A percentile compares a stretch with the other conserved stretches of the same genome.
These are phyloP conservation scores for Phoxinus dragarum DNA, from an alignment of 2,797 vertebrate species.

Conservation along the genomic window DNA sequence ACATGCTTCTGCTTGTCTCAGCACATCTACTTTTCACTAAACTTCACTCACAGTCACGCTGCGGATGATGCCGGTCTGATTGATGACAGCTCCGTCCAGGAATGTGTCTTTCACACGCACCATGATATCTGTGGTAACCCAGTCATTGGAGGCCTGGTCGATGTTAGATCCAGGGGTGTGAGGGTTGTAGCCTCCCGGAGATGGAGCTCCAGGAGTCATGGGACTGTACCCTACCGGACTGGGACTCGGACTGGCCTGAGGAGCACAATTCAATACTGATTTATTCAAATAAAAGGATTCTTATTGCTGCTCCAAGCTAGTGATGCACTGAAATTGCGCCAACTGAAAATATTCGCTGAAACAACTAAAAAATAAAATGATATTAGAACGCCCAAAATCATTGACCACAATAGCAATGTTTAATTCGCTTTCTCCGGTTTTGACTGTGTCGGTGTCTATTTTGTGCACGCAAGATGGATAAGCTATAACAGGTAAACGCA, in stretches of 20 bases:
- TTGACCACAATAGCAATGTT: background rate
- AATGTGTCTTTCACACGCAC: conserved; percentile 91
- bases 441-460: background rate
- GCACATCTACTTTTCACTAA: background rate
- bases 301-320: background rate
- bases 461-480: background rate
- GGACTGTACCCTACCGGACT: conserved; percentile 94
- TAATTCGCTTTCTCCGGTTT: background rate
- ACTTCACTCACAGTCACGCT: conserved; percentile 83
- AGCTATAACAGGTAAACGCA: background rate
- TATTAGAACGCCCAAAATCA: background rate
- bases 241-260: conserved; percentile 91
- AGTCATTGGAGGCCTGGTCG: conserved; percentile 90
- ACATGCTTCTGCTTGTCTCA: background rate
- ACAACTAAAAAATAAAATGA: background rate
- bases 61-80: conserved; percentile 88
- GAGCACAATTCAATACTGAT: background rate
- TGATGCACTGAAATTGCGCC: background rate
- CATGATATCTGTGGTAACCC: conserved; percentile 95
- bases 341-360: background rate
- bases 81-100: conserved; percentile 86
- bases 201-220: conserved; percentile 94
- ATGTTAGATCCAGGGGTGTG: conserved; percentile 95
- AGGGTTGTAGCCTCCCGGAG: conserved; percentile 93
- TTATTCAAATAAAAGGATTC: background rate